These are phyloP conservation scores for Melanotaenia parkinsoni DNA, from an alignment of 2,797 vertebrate species.

Conservation along the genomic window DNA sequence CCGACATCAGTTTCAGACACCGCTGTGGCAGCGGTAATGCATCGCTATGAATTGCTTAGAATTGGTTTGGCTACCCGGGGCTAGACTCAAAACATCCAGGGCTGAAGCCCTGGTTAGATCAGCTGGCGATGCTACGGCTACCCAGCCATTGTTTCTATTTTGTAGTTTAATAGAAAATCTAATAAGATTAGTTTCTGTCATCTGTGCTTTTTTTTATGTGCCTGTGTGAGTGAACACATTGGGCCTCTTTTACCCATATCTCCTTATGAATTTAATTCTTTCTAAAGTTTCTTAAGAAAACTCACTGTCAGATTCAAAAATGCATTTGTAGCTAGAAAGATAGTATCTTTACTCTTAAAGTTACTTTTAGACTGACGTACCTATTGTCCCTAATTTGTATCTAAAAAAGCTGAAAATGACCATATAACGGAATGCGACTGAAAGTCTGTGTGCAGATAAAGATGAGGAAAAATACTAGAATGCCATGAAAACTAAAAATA, in stretches of 20 bases:
- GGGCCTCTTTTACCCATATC: not conserved
- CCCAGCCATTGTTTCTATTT: not conserved
- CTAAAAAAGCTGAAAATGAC: not conserved
- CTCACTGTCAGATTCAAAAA: not conserved
- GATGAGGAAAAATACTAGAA: not conserved
- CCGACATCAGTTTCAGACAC: no score
- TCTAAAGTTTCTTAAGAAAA: not conserved
- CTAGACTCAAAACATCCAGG: no score
- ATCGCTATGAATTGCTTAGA: no score
- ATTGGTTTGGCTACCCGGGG: no score
- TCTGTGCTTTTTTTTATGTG: not conserved
- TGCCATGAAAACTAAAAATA: not conserved
- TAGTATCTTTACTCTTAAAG: not conserved
- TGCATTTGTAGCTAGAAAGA: not conserved
- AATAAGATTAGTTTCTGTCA: constrained; percentile 1
- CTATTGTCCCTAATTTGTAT: not conserved
- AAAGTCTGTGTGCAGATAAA: not conserved
- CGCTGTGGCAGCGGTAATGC: no score
- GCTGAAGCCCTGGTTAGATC: no score
- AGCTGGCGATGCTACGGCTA: no score
- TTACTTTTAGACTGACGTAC: not conserved
- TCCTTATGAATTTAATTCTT: not conserved
- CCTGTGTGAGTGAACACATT: not conserved
- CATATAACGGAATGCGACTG: not conserved
- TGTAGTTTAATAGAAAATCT: constrained; percentile 1